A percentile compares a stretch with the other conserved stretches of the same genome.
Conservation (phyloP, 2,797 vertebrate genomes). For the Tenualosa thibaudeaui region DNA sequence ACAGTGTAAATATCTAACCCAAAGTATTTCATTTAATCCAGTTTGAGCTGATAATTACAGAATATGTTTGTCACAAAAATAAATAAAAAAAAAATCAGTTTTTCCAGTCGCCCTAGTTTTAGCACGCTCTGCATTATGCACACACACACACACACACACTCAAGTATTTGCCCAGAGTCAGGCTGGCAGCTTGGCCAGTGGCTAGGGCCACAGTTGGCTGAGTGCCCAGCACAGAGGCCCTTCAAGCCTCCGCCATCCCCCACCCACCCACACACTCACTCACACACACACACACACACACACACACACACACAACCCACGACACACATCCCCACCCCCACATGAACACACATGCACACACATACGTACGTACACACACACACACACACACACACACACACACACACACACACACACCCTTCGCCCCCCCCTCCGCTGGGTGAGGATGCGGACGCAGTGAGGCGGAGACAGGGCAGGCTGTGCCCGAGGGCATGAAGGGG, state of each 20-base stretch:
- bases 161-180: slow-evolving; percentile 32
- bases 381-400: neutral
- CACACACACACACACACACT: slow-evolving; percentile 10
- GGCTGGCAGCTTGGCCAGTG: slow-evolving; percentile 43
- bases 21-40: neutral
- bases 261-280: neutral
- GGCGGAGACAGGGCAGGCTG: slow-evolving; percentile 69
- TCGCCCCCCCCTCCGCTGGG: slow-evolving; percentile 30
- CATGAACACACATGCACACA: neutral
- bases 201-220: slow-evolving; percentile 66
- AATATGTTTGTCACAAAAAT: neutral
- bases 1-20: neutral
- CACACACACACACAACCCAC: neutral
- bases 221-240: slow-evolving; percentile 45
- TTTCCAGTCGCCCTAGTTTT: slow-evolving; percentile 18
- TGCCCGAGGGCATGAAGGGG: slow-evolving; percentile 72
- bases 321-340: neutral
- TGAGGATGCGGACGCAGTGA: slow-evolving; percentile 56
- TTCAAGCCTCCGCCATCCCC: neutral
- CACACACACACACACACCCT: neutral
- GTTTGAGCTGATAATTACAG: neutral
- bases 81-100: neutral
- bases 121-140: neutral
- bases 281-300: neutral
- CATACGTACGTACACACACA: neutral